Conservation (phyloP, 2,888 invertebrate genomes). For the Eulithis testata region DNA sequence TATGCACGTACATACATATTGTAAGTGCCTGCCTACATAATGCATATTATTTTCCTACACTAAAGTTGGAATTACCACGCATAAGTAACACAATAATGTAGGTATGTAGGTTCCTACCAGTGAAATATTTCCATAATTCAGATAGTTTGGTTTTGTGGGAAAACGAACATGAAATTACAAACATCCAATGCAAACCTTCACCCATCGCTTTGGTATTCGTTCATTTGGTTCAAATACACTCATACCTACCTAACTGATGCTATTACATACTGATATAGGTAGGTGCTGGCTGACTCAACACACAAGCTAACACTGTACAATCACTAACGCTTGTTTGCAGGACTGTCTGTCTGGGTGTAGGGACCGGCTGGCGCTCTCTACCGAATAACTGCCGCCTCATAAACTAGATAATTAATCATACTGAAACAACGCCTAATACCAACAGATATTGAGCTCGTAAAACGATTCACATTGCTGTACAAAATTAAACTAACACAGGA, state of each 20-base stretch:
- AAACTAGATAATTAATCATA: conserved; percentile 71
- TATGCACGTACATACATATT: too few species aligned
- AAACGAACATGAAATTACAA: conserved; percentile 19
- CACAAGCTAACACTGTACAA: conserved; percentile 28
- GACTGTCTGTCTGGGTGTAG: conserved; percentile 51
- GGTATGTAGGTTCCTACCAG: too few species aligned
- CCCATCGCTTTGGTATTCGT: conserved; percentile 35
- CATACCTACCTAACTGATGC: conserved; percentile 15
- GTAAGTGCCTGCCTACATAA: not conserved
- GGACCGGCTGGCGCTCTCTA: conserved; percentile 43
- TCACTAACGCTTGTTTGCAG: conserved; percentile 39
- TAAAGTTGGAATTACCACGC: not conserved
- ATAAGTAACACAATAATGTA: not conserved
- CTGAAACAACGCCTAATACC: conserved; percentile 57
- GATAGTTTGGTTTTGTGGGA: conserved; percentile 1
- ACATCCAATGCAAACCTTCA: conserved; percentile 33
- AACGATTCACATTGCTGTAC: conserved; percentile 34
- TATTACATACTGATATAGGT: conserved; percentile 6
- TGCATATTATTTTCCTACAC: not conserved
- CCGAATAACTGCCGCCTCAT: conserved; percentile 60
- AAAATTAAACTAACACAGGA: conserved; percentile 18
- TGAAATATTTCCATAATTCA: conserved; percentile 8
- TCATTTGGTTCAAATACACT: conserved; percentile 37
- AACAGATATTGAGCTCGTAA: conserved; percentile 30
- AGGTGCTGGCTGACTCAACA: conserved; percentile 14